Evolutionary conservation across 2,888 invertebrate genomes (phyloP), one percentile per base, ranked within the genome.

Genomic region (Drosophila picticornis): DNA sequence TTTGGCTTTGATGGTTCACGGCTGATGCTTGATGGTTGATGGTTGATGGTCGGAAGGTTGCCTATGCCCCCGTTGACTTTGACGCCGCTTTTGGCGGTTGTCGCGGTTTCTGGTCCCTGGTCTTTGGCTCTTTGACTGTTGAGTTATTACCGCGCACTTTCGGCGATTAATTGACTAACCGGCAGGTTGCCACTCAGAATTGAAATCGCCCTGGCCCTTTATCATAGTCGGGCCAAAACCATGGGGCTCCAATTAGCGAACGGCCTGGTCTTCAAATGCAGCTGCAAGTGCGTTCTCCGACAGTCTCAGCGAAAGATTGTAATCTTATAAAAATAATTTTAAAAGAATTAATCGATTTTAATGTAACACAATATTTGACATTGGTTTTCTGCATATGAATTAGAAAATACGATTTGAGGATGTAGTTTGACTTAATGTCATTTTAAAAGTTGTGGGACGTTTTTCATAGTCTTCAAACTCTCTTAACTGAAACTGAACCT

Each of bases 1-100:
- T 59, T 75, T 57, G 43, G 52, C 34, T n/a, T 51, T 57, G 53
- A 46, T 60, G 65, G 51, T n/a, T 51, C 32, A 29, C 34, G 73
- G n/a, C 16, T 56, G 50, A 40, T 64, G 64, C 46, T n/a, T 43
- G 34, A 6, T 34, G 46, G 58, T 31, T 57, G 57, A 19, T 50
- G 25, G 63, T 36, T 57, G 70, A 22, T 63, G 73, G 56, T 40
- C 27, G 34, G 38, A 43, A 57, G 69, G 53, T 25, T 31, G 38
- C 43, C 43, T 52, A 22, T 46, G 57, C 73, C 74, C 83, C 73
- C 80, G 72, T 77, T 82, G 83, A 80, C 82, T 80, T 83, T 83
- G 75, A 83, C 82, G 88, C 81, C 86, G 81, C 89, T 83, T 88
- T 88, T 87, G 90, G 89, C 84, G 87, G 90, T 90, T 87, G 89